A percentile compares a stretch with the other conserved stretches of the same genome.
Evolutionary conservation across 2,113 vertebrate species (phyloP).

Genomic region (Rana temporaria): DNA sequence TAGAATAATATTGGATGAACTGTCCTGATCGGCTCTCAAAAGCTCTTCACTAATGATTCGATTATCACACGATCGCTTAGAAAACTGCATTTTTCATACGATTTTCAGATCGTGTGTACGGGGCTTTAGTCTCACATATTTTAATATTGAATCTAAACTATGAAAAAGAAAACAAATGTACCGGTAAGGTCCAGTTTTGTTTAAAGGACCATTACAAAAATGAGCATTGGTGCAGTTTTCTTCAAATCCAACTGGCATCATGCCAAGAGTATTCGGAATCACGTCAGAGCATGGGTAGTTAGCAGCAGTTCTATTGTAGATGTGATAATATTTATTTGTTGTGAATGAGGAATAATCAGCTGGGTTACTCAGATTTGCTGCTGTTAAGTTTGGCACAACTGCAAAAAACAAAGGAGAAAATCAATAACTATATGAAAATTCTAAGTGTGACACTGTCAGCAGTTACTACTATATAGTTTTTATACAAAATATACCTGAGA

Average conservation of each 20-base stretch:
- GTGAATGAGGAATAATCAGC: background rate
- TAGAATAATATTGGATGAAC: too few species aligned
- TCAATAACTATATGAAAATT: too few species aligned
- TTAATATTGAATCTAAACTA: background rate
- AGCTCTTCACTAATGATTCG: too few species aligned
- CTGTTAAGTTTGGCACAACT: slow-evolving; percentile 26
- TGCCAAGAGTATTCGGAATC: background rate
- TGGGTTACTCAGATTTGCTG: slow-evolving; percentile 28
- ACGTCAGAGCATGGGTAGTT: slow-evolving; percentile 15
- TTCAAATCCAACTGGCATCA: slow-evolving; percentile 18
- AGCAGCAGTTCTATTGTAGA: background rate
- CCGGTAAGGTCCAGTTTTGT: slow-evolving; percentile 33
- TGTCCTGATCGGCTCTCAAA: too few species aligned
- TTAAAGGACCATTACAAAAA: slow-evolving; percentile 38
- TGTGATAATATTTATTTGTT: slow-evolving; percentile 17
- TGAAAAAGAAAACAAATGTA: background rate
- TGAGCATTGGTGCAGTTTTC: background rate
- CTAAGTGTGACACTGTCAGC: too few species aligned
- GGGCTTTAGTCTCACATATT: too few species aligned
- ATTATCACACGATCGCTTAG: too few species aligned
- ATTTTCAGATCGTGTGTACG: too few species aligned
- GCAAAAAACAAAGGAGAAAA: background rate
- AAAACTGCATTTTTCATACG: too few species aligned
- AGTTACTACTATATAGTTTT: too few species aligned
- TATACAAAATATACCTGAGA: too few species aligned